A percentile compares a stretch with the other conserved stretches of the same genome.
These are phyloP conservation scores for Phenganax subtilis DNA, from an alignment of 92 coral and sea anemone genomes.

Conservation along the genomic window DNA sequence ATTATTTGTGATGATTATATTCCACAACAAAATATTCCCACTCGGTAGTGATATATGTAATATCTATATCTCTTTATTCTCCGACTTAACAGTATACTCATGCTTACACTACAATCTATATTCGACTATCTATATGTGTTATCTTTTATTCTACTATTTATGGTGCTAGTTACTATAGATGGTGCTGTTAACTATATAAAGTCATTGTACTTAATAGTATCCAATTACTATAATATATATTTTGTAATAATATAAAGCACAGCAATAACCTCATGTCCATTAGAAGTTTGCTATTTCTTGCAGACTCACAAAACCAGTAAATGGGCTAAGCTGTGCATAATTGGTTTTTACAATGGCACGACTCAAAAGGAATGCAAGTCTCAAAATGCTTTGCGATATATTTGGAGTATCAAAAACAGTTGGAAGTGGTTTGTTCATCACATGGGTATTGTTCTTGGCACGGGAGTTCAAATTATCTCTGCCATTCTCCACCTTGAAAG, in stretches of 20 bases:
- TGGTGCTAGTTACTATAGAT: too few species aligned
- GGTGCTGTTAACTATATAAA: too few species aligned
- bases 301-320: constrained; percentile 9
- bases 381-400: constrained; percentile 60
- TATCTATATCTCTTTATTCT: too few species aligned
- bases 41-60: too few species aligned
- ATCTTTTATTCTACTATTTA: too few species aligned
- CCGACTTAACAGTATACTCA: too few species aligned
- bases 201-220: neutral
- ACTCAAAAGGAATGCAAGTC: constrained; percentile 58
- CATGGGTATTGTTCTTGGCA: constrained; percentile 51
- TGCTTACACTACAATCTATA: too few species aligned
- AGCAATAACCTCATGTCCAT: neutral
- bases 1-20: neutral
- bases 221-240: neutral
- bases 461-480: constrained; percentile 47
- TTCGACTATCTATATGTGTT: too few species aligned
- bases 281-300: neutral
- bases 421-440: constrained; percentile 59
- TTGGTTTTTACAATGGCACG: constrained; percentile 55
- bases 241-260: neutral
- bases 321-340: constrained; percentile 27
- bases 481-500: constrained; percentile 48
- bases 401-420: constrained; percentile 52
- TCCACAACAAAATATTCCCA: neutral